phyloP scores from a whole-genome alignment of 2,113 vertebrate species.

The Myanophis thanlyinensis region DNA sequence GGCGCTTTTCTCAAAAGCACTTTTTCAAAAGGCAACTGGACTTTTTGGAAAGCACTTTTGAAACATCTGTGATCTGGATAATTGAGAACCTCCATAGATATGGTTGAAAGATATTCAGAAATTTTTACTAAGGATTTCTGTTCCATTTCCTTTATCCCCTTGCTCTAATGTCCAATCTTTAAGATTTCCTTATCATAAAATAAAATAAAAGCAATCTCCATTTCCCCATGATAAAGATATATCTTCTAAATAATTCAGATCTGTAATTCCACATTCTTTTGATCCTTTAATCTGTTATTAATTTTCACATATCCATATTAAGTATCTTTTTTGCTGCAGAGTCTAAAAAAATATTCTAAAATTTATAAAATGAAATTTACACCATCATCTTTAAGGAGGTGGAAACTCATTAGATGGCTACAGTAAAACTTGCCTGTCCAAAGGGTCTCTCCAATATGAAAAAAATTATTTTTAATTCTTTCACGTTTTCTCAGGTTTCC shows the following conservation, averaged over 20 bases:
- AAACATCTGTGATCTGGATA: not conserved
- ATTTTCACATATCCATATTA: not conserved
- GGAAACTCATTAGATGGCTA: not conserved
- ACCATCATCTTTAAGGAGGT: not conserved
- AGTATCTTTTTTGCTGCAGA: not conserved
- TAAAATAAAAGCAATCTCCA: not conserved
- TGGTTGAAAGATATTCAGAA: not conserved
- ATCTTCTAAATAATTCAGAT: not conserved
- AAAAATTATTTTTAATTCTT: not conserved
- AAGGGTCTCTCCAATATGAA: not conserved
- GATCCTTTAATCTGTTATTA: not conserved
- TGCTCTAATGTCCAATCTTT: not conserved
- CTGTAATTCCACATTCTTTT: not conserved
- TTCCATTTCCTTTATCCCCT: not conserved
- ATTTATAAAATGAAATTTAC: not conserved
- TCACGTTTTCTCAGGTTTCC: not conserved
- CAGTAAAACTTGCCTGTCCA: not conserved
- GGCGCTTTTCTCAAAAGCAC: too few relatives aligned
- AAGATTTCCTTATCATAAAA: not conserved
- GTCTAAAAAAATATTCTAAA: not conserved
- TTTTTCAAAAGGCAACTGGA: too few relatives aligned
- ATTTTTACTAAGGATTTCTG: not conserved
- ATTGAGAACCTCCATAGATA: not conserved
- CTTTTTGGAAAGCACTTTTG: too few relatives aligned
- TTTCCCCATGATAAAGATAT: not conserved